These are phyloP conservation scores for Zaprionus lineosus DNA, from an alignment of 2,888 invertebrate genomes.

Conservation along the genomic window DNA sequence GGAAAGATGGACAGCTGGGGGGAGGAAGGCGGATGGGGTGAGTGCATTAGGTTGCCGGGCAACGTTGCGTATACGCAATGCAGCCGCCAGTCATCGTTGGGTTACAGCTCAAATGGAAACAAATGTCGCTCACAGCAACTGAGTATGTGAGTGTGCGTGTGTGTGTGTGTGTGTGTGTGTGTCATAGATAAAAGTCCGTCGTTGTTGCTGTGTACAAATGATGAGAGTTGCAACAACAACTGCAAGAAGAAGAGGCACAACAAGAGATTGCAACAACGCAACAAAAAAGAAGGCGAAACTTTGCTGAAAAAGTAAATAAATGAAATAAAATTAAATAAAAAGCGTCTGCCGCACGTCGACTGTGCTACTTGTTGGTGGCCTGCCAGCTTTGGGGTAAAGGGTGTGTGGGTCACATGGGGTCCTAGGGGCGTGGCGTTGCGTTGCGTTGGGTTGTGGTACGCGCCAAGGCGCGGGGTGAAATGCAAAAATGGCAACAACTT, in stretches of 20 bases:
- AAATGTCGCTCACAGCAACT: constrained; percentile 46
- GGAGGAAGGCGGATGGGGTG: background rate
- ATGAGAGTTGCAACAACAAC: constrained; percentile 25
- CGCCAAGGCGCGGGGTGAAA: background rate
- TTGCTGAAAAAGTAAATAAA: constrained; percentile 54
- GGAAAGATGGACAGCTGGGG: background rate
- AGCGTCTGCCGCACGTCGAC: constrained; percentile 25
- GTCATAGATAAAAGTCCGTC: constrained; percentile 45
- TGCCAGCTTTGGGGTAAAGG: constrained; percentile 18
- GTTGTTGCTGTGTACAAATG: constrained; percentile 36
- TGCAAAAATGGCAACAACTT: constrained; percentile 68
- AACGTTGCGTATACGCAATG: constrained; percentile 54
- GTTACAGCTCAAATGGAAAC: constrained; percentile 52
- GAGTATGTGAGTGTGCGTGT: background rate
- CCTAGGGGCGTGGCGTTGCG: too few species aligned
- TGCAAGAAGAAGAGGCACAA: constrained; percentile 2
- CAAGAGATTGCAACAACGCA: constrained; percentile 18
- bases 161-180: constrained; percentile 11
- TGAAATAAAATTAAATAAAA: constrained; percentile 56
- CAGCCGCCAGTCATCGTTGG: constrained; percentile 27
- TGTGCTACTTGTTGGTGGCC: constrained; percentile 14
- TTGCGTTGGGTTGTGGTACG: background rate
- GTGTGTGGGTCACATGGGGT: background rate
- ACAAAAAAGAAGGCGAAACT: constrained; percentile 30
- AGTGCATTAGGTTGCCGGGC: constrained; percentile 7